Percentiles rank a stretch among this genome's conserved stretches.
Conservation (phyloP, 2,797 vertebrate species). For the Pygocentrus nattereri region DNA sequence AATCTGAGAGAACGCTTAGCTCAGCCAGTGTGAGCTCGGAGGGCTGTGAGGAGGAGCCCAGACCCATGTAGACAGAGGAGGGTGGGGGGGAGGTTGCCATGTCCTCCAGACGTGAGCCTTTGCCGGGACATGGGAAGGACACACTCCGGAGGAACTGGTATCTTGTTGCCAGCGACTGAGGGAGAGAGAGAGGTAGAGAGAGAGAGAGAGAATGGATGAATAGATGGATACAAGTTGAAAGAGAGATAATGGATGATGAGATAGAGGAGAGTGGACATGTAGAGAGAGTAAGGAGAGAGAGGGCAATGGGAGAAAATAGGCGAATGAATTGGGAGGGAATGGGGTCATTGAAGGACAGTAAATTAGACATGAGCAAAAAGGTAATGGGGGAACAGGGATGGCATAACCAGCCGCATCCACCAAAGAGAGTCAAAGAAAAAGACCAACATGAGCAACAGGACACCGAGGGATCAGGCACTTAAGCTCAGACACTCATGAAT, state of each 20-base stretch:
- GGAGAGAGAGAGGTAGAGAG: conserved; percentile 37
- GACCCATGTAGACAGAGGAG: conserved; percentile 48
- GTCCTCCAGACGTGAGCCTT: conserved; percentile 73
- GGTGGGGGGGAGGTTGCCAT: conserved; percentile 65
- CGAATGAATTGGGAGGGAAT: conserved; percentile 68
- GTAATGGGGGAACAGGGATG: conserved; percentile 74
- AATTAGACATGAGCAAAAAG: conserved; percentile 73
- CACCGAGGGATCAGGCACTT: conserved; percentile 75
- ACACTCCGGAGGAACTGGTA: conserved; percentile 72
- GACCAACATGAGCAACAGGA: conserved; percentile 58
- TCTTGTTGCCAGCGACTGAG: conserved; percentile 69
- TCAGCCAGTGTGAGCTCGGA: conserved; percentile 25
- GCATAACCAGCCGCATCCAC: conserved; percentile 60
- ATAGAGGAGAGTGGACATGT: background rate
- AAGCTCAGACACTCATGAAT: conserved; percentile 79
- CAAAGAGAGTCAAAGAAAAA: conserved; percentile 32
- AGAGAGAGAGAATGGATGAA: conserved; percentile 28
- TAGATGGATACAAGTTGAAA: background rate
- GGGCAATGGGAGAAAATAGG: conserved; percentile 54
- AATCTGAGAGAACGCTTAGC: conserved; percentile 11
- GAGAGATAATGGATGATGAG: conserved; percentile 36
- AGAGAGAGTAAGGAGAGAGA: conserved; percentile 49
- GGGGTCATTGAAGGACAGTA: conserved; percentile 73
- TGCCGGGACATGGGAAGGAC: conserved; percentile 71
- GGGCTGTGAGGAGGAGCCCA: conserved; percentile 28